Evolutionary conservation across 2,113 vertebrate species (phyloP).

Genomic region (Clarias gariepinus): DNA sequence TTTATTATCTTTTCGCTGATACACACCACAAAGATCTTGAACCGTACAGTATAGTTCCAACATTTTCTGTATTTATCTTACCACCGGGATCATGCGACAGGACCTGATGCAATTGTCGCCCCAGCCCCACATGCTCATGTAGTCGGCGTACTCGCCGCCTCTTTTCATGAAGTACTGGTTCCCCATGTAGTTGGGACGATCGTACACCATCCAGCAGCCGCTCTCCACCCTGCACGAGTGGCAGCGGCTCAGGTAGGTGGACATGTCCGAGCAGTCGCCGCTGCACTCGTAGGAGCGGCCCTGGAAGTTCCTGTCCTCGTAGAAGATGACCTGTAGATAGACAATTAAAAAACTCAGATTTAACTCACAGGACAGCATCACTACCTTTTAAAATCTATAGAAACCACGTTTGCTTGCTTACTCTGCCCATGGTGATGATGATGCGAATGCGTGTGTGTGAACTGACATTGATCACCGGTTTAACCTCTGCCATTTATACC

Average conservation of each 20-base stretch:
- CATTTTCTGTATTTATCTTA: not conserved
- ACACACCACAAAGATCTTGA: not conserved
- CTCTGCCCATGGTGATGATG: conserved; percentile 21
- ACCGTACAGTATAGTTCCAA: not conserved
- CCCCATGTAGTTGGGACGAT: conserved; percentile 64
- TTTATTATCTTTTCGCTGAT: no score
- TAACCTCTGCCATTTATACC: conserved; percentile 27
- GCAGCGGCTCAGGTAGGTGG: conserved; percentile 63
- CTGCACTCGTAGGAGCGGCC: conserved; percentile 19
- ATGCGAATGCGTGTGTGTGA: conserved; percentile 20
- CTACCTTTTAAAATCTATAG: not conserved
- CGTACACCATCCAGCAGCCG: conserved; percentile 68
- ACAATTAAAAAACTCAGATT: not conserved
- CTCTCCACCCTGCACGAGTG: conserved; percentile 52
- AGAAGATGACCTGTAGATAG: not conserved
- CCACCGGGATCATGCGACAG: conserved; percentile 39
- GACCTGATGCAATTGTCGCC: conserved; percentile 32
- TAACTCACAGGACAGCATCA: not conserved
- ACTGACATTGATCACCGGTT: not conserved
- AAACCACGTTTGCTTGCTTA: not conserved
- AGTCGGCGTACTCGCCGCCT: conserved; percentile 64
- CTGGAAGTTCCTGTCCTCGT: conserved; percentile 16
- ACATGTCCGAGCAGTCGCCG: conserved; percentile 61
- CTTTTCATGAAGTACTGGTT: conserved; percentile 70
- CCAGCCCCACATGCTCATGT: conserved; percentile 61